Evolutionary conservation across 2,797 vertebrate species (phyloP).

Genomic region (Muraenolepis orangiensis): DNA sequence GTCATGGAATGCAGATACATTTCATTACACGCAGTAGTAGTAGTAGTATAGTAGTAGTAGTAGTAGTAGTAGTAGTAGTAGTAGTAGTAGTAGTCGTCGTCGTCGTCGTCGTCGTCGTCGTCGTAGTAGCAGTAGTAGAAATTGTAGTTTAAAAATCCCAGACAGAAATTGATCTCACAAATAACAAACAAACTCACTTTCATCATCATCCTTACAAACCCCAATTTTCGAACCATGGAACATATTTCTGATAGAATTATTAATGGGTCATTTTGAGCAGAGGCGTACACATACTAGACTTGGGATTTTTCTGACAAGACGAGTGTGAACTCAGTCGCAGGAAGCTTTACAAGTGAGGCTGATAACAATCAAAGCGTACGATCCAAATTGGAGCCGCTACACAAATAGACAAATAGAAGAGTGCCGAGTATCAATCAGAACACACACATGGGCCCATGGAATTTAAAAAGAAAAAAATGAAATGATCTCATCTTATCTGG

Average conservation of each 20-base stretch:
- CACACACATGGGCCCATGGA: neutral
- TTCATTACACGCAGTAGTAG: too few relatives aligned
- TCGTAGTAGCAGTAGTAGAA: too few relatives aligned
- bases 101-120: too few relatives aligned
- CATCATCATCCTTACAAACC: neutral
- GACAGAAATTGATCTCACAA: neutral
- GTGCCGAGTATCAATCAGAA: neutral
- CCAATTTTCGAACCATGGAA: neutral
- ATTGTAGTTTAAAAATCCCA: too few relatives aligned
- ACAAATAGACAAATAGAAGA: neutral
- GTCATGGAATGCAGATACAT: too few relatives aligned
- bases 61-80: too few relatives aligned
- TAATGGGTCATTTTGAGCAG: neutral
- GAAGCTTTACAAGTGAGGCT: neutral
- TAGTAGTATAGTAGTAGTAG: too few relatives aligned
- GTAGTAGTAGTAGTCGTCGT: too few relatives aligned
- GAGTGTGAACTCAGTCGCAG: neutral
- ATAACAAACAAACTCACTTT: neutral
- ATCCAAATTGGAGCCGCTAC: neutral
- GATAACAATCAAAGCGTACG: neutral
- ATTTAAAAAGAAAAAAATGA: neutral
- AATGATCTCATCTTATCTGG: constrained; percentile 46
- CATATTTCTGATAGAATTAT: neutral
- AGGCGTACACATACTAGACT: neutral
- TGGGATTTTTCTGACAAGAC: neutral